Percentiles rank a stretch among this genome's conserved stretches.
Evolutionary conservation across 2,113 vertebrate species (phyloP).

Genomic region (Miniopterus natalensis): DNA sequence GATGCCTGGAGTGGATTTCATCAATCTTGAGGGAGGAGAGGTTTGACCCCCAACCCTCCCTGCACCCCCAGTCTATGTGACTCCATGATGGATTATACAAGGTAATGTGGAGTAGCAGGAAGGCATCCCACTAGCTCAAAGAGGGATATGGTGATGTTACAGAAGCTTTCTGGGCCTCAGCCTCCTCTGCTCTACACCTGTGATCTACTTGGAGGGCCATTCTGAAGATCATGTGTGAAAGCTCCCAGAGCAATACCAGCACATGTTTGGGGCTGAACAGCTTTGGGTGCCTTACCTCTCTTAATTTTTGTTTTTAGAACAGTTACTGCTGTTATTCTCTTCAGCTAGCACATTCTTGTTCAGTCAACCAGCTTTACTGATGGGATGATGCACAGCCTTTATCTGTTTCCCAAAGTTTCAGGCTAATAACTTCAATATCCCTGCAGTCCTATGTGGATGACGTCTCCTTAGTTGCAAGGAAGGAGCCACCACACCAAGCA

Average conservation of each 20-base stretch:
- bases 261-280: neutral
- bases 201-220: neutral
- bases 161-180: neutral
- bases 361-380: neutral
- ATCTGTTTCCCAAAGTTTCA: neutral
- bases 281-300: neutral
- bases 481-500: neutral
- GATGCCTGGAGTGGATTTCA: constrained; percentile 35
- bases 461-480: neutral
- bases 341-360: neutral
- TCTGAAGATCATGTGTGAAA: neutral
- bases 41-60: neutral
- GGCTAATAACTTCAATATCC: neutral
- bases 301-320: neutral
- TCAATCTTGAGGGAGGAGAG: constrained; percentile 51
- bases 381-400: neutral
- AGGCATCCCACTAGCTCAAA: neutral
- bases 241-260: neutral
- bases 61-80: neutral
- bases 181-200: neutral
- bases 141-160: fast-evolving
- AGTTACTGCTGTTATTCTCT: neutral
- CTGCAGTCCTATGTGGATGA: neutral
- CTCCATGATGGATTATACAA: neutral
- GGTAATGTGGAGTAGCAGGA: neutral